phyloP scores from a whole-genome alignment of 2,113 vertebrate species.

The Felis chaus region DNA sequence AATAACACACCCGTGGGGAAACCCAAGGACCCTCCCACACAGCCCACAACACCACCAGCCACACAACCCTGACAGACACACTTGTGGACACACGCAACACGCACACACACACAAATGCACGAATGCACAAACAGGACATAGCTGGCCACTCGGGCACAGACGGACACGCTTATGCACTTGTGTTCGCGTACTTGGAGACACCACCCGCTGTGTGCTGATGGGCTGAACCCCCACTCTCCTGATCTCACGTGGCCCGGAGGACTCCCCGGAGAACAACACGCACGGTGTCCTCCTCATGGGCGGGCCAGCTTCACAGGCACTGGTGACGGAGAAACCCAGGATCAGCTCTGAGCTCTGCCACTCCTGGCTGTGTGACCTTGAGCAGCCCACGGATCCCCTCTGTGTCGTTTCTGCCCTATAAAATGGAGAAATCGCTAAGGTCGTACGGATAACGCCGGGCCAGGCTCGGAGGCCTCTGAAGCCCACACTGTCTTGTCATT shows the following conservation, averaged over 20 bases:
- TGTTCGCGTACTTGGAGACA: not conserved
- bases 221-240: not conserved
- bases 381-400: not conserved
- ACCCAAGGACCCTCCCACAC: not conserved
- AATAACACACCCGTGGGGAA: not conserved
- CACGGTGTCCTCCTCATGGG: not conserved
- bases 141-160: not conserved
- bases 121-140: fast-evolving
- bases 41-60: not conserved
- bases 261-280: not conserved
- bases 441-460: not conserved
- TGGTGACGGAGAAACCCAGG: not conserved
- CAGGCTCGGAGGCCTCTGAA: not conserved
- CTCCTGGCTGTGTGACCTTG: not conserved
- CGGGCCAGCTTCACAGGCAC: not conserved
- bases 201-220: not conserved
- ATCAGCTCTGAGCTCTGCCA: not conserved
- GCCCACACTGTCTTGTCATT: not conserved
- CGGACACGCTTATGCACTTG: fast-evolving
- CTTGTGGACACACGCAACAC: not conserved
- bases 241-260: not conserved
- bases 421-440: not conserved
- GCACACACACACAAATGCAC: not conserved
- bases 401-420: not conserved
- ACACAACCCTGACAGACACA: not conserved